phyloP scores from a whole-genome alignment of 2,113 vertebrate species.

The Sapayoa aenigma region DNA sequence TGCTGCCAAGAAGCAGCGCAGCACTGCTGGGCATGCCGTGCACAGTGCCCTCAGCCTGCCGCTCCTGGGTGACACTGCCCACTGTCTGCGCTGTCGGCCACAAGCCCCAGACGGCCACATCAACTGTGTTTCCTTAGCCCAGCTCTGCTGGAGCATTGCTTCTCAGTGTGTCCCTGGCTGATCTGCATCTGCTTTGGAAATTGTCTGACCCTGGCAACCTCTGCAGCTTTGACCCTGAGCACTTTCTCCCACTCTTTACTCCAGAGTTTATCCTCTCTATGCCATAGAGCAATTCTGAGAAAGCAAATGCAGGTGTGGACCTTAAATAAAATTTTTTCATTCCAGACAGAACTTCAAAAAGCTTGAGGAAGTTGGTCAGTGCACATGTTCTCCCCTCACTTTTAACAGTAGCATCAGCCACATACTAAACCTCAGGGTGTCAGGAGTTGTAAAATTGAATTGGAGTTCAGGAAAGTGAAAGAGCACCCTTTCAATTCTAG shows the following conservation, averaged over 20 bases:
- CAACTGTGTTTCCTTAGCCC: not conserved
- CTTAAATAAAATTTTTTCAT: not conserved
- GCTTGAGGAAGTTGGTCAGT: not conserved
- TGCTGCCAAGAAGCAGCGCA: not conserved
- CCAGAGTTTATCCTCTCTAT: not conserved
- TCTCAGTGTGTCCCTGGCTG: not conserved
- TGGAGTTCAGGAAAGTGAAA: not conserved
- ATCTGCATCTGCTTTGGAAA: not conserved
- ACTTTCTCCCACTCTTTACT: not conserved
- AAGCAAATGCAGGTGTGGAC: not conserved
- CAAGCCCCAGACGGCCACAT: not conserved
- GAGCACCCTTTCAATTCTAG: not conserved
- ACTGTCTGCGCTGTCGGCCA: not conserved
- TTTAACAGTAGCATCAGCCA: not conserved
- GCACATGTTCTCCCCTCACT: not conserved
- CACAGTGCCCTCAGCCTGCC: not conserved
- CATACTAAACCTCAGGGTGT: not conserved
- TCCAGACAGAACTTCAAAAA: not conserved
- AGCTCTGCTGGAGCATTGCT: not conserved
- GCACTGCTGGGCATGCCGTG: not conserved
- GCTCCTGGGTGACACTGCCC: not conserved
- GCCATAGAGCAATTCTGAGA: not conserved
- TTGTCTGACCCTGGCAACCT: not conserved
- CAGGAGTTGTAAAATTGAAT: not conserved
- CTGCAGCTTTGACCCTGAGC: not conserved